Conservation (phyloP, 2,113 vertebrate species). For the Mirounga angustirostris region DNA sequence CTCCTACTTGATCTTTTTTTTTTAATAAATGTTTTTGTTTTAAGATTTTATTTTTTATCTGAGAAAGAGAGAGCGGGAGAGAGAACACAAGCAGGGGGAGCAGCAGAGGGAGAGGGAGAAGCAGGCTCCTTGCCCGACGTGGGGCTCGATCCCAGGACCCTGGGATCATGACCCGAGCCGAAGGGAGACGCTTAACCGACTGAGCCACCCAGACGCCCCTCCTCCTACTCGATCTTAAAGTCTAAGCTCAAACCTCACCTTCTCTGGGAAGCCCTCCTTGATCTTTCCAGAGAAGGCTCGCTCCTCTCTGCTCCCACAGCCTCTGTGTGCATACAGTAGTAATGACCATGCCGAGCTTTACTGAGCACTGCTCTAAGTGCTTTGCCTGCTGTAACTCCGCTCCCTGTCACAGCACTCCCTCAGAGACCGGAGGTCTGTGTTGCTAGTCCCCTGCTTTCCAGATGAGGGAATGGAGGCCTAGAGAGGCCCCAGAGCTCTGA, state of each 20-base stretch:
- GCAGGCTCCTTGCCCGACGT: not conserved
- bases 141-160: not conserved
- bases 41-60: not conserved
- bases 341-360: not conserved
- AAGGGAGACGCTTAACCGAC: not conserved
- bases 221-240: not conserved
- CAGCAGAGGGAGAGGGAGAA: not conserved
- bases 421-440: not conserved
- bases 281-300: not conserved
- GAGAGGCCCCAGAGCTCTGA: not conserved
- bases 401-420: not conserved
- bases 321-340: not conserved
- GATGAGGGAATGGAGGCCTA: not conserved
- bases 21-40: not conserved
- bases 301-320: not conserved
- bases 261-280: slow-evolving; percentile 38
- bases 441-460: not conserved
- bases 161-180: not conserved
- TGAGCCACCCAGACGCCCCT: not conserved
- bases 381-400: not conserved
- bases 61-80: not conserved
- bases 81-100: not conserved
- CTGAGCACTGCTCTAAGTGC: not conserved
- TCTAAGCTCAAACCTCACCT: not conserved
- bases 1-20: not conserved